Evolutionary conservation across 2,888 invertebrate genomes (phyloP).

Genomic region (Rotaria macrura): DNA sequence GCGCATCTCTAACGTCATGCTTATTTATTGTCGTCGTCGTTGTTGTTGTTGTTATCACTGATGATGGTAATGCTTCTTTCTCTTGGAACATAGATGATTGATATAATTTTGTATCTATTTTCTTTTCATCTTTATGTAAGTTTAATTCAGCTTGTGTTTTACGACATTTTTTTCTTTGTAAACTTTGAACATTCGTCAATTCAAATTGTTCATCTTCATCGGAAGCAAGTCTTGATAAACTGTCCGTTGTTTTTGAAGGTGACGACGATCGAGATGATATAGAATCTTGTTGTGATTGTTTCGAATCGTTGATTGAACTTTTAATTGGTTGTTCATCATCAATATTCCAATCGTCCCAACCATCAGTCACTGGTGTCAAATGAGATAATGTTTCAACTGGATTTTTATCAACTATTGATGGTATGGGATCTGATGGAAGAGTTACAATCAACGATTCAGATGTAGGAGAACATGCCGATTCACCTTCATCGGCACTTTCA

Average conservation of each 20-base stretch:
- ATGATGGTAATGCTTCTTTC: background rate
- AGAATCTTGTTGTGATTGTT: background rate
- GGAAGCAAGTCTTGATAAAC: background rate
- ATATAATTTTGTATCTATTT: background rate
- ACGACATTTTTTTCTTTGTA: slow-evolving; percentile 11
- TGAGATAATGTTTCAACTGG: background rate
- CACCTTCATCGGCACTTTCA: slow-evolving; percentile 47
- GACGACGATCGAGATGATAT: background rate
- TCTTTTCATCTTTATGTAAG: background rate
- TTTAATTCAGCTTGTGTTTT: background rate
- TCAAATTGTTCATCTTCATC: background rate
- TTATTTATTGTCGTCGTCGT: background rate
- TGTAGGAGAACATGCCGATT: slow-evolving; percentile 24
- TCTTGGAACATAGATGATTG: no score
- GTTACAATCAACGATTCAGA: background rate
- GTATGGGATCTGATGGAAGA: background rate
- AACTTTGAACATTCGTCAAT: background rate
- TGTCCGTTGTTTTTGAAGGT: background rate
- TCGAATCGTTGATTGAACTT: background rate
- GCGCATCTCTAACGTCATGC: slow-evolving; percentile 12
- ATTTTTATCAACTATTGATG: background rate
- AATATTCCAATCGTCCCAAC: background rate
- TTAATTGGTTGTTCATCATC: background rate
- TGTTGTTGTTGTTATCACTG: background rate
- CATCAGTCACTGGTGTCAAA: background rate